Evolutionary conservation across 2,797 vertebrate species (phyloP), one percentile per base, ranked within the genome.

Genomic region (Limosa lapponica): DNA sequence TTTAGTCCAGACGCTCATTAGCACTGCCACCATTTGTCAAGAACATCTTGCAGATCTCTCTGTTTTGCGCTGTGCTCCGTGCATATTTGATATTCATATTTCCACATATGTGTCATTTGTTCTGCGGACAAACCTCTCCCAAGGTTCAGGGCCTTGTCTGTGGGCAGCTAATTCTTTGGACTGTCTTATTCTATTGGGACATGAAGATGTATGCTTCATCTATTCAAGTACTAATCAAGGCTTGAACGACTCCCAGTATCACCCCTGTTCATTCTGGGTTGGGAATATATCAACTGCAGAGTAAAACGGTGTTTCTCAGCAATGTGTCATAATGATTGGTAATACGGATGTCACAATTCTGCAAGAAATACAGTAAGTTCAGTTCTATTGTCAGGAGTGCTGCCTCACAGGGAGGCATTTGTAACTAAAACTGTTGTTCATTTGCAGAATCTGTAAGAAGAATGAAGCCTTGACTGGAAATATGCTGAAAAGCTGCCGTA

Each of bases 351-450:
- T 95, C 65, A 91, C 92, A 94, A 46, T 88, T 95, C 74, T 92
- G 77, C 92, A 91, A 96, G 94, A 98, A 98, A 95, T 90, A 96
- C 87, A 93, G 48, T 58, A 52, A 62, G 66, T 95, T 97, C 94
- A 51, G 34, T 94, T 84, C 96, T 93, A 1, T 93, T 96, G 89
- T 94, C 92, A 87, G 81, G 71, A 96, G 90, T 37, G 59, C 92
- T 92, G 87, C 93, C 90, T 98, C 97, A 41, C 49, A 13, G 96
- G 97, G 98, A 97, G 95, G 95, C 96, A 97, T 98, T 98, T 97
- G 94, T 97, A 98, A 98, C 94, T 94, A 91, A 97, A 97, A 96
- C 88, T 96, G 93, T 92, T 95, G 93, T 93, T 97, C 95, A 86
- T 90, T 95, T 96, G 93, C 96, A 96, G 96, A 86, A 92, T 91